A percentile compares a stretch with the other conserved stretches of the same genome.
Evolutionary conservation across 2,797 vertebrate genomes (phyloP).

Genomic region (Mycteria americana): DNA sequence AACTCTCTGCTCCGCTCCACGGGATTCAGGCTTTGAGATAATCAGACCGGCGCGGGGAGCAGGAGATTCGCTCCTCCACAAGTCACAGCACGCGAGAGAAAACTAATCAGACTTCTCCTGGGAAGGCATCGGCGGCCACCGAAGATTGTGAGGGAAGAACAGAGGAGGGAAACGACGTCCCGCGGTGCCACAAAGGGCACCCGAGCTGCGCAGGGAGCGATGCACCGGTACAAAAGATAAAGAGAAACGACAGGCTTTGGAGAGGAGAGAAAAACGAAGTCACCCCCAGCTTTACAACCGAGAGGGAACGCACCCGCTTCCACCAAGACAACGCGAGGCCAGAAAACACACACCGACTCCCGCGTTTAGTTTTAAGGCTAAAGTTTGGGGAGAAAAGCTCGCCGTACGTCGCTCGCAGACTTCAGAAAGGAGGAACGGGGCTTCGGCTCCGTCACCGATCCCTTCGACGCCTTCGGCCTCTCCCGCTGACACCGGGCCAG

Average conservation of each 20-base stretch:
- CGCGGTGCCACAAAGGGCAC: not conserved
- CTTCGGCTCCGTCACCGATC: not conserved
- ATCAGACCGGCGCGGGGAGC: not conserved
- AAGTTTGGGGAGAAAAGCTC: not conserved
- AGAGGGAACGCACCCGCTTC: no score
- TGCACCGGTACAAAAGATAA: not conserved
- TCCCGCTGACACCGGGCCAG: not conserved
- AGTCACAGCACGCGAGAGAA: not conserved
- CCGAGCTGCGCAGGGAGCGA: not conserved
- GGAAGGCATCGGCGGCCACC: not conserved
- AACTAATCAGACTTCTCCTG: not conserved
- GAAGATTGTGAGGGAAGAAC: not conserved
- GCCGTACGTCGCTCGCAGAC: fast-evolving
- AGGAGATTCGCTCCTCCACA: not conserved
- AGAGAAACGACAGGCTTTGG: not conserved
- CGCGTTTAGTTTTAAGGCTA: not conserved
- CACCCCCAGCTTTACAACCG: not conserved
- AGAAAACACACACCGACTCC: fast-evolving
- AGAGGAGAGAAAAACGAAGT: not conserved
- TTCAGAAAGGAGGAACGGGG: no score
- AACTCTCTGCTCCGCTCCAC: not conserved
- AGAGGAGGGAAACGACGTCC: not conserved
- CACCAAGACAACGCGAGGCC: no score
- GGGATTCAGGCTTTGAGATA: not conserved
- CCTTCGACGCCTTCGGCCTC: not conserved